Evolutionary conservation across 2,113 vertebrate species (phyloP).

Genomic region (Callocephalon fimbriatum): DNA sequence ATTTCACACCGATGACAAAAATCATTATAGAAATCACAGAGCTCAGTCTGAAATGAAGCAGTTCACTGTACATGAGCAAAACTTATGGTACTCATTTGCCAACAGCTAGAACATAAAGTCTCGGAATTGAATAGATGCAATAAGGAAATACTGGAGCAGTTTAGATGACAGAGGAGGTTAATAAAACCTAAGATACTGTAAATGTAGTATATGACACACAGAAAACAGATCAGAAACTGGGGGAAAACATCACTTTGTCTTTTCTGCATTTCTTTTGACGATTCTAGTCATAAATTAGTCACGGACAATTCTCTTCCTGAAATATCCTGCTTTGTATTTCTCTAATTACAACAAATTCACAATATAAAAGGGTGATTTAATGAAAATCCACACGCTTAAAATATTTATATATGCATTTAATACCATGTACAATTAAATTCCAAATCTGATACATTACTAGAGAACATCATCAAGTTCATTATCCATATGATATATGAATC

Average conservation of each 20-base stretch:
- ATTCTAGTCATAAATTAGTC: background rate
- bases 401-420: background rate
- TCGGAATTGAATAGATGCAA: background rate
- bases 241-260: background rate
- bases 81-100: background rate
- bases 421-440: background rate
- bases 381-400: background rate
- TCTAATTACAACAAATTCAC: background rate
- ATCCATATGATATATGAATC: background rate
- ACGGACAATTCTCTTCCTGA: accelerated
- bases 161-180: background rate
- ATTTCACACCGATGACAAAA: background rate
- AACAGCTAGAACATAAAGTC: background rate
- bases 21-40: background rate
- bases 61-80: background rate
- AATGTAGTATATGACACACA: background rate
- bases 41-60: background rate
- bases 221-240: background rate
- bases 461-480: background rate
- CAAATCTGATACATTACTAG: background rate
- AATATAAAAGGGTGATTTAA: background rate
- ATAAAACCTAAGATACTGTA: background rate
- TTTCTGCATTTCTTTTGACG: background rate
- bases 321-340: background rate
- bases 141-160: background rate